phyloP scores from a whole-genome alignment of 1,140 invertebrate genomes.

The Drosophila lowei region DNA sequence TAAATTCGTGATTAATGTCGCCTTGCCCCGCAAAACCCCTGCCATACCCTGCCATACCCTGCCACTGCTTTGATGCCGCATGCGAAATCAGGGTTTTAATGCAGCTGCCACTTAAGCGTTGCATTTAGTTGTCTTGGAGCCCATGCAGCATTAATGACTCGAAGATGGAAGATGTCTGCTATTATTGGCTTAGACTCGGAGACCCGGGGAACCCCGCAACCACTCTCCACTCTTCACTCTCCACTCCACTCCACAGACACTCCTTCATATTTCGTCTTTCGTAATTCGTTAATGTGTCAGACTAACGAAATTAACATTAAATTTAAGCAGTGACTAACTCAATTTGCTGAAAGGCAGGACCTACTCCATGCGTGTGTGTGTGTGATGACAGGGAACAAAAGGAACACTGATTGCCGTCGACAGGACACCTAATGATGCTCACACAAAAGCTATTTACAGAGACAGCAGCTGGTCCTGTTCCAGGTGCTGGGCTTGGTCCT shows the following conservation, averaged over 20 bases:
- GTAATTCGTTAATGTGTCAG: conserved; percentile 68
- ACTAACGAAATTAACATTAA: conserved; percentile 76
- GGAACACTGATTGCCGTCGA: conserved; percentile 68
- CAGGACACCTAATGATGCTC: conserved; percentile 54
- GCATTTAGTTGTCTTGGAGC: conserved; percentile 48
- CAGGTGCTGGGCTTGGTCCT: too few relatives aligned
- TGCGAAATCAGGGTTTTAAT: conserved; percentile 49
- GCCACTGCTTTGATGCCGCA: conserved; percentile 41
- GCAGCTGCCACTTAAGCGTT: conserved; percentile 47
- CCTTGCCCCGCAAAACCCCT: neutral
- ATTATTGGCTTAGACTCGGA: conserved; percentile 58
- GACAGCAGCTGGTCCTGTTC: too few relatives aligned
- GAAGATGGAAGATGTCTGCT: conserved; percentile 12
- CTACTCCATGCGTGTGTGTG: neutral
- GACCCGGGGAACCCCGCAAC: neutral
- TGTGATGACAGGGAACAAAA: conserved; percentile 51
- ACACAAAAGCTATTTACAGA: conserved; percentile 53
- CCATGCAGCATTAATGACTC: conserved; percentile 51
- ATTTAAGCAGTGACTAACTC: conserved; percentile 73
- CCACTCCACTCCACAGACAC: neutral
- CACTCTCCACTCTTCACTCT: neutral
- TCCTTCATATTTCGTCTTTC: conserved; percentile 36
- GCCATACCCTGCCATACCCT: neutral
- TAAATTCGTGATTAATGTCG: conserved; percentile 58
- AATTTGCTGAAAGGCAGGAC: conserved; percentile 49